Evolutionary conservation across 2,888 invertebrate species (phyloP), one percentile per base, ranked within the genome.

Genomic region (Escarpia spicata): DNA sequence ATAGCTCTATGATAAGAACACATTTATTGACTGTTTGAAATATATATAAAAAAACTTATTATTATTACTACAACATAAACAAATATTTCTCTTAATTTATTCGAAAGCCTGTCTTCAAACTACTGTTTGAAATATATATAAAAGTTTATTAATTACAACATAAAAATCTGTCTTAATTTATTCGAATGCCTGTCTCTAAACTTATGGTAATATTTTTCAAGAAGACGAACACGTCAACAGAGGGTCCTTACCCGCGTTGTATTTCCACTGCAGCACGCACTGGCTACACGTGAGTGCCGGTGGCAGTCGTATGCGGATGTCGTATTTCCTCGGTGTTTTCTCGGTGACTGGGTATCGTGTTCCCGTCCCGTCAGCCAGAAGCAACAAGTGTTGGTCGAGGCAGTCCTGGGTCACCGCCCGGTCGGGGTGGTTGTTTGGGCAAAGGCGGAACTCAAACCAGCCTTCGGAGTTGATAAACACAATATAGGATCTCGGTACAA

Each of bases 261-360:
- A 94, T 43, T 94, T 94, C 94, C 94, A 94, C 58, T 94, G 94
- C 15, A 94, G 90, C 26, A 94, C 94, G 91, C 94, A 94, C 91
- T 94, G 94, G 19, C 90, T 90, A 90, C 94, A 94, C 26, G 26
- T 31, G 10, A 94, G 90, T 9, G 90, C 92, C 31, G 43, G 37
- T 6, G 94, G 94, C 6, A 94, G 93, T 91, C 91, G 45, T 26
- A 93, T 19, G 10, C 31, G 91, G n/a, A 92, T 91, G 10, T 58
- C n/a, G 43, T 92, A 89, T 15, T 91, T 92, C 44, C n/a, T 43
- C n/a, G 44, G 45, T 9, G 10, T 19, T 26, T 43, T 37, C 19
- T 9, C 26, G 15, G 52, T 91, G 31, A 93, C 90, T 43, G 26
- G 3, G 26, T 90, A 93, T 15, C 94, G 52, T 26, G 92, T 90